phyloP scores from a whole-genome alignment of 2,113 vertebrate genomes.

The Fregata magnificens region DNA sequence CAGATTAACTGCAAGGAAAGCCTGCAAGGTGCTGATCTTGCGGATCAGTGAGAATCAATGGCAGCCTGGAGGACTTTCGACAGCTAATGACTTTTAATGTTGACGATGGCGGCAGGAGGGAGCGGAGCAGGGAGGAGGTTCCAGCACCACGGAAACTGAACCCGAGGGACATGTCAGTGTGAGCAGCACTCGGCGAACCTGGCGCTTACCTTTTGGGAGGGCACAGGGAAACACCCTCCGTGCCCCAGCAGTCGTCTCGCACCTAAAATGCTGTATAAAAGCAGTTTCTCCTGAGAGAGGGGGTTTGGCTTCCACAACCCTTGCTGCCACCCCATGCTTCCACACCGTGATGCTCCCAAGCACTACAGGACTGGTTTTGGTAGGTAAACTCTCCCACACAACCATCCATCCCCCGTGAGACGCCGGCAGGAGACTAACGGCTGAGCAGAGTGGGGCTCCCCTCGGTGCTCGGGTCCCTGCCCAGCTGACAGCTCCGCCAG shows the following conservation, averaged over 20 bases:
- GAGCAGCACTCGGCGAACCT: background rate
- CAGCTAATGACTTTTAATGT: background rate
- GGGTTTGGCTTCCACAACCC: background rate
- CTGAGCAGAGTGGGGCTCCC: background rate
- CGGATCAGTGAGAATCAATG: no score
- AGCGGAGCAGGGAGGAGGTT: background rate
- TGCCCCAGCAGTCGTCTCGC: background rate
- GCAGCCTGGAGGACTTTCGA: background rate
- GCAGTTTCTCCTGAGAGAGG: no score
- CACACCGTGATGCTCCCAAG: background rate
- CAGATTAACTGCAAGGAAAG: background rate
- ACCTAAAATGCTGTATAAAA: background rate
- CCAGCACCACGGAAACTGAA: background rate
- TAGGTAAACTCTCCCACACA: background rate
- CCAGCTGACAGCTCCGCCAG: background rate
- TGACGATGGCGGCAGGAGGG: background rate
- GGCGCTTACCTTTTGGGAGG: background rate
- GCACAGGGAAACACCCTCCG: background rate
- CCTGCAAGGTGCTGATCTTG: background rate
- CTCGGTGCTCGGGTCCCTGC: background rate
- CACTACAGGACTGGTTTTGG: background rate
- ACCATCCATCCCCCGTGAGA: accelerated
- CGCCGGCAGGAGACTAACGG: no score
- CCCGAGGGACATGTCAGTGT: background rate
- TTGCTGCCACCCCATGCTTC: background rate